Base-by-base conservation (phyloP, 2,888 invertebrate genomes). In the Pollenia angustigena region DNA sequence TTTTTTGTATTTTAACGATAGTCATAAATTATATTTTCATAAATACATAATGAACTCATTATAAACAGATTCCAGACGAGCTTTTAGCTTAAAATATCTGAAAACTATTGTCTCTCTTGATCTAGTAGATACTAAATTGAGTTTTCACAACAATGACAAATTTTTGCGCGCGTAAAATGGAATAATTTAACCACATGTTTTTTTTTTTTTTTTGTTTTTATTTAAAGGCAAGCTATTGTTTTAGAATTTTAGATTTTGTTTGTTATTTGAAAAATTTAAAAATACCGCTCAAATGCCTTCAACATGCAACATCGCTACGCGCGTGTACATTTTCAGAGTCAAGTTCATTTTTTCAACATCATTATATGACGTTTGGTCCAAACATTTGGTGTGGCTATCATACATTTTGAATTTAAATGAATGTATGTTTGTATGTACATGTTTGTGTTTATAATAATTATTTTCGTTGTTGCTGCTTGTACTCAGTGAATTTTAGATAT, bases 1-100 rank as follows among this genome's bases (percentile, higher is more conserved):
- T 23, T 32, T 18, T 16, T 40, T 52, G 14, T 52, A n/a, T 10
- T 62, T 2, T 62, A 62, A 42, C 23, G 32, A 71, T 74, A 75
- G 66, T 40, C 18, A 75, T 80, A 82, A 82, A 82, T 82, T 75
- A 80, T 69, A 76, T 64, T 80, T 86, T 76, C 82, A 82, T 71
- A 82, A 86, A 82, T 71, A 71, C 71, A 76, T 80, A 86, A 86
- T 76, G 82, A 80, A 80, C 80, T 80, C 86, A 83, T 86, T 86
- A 86, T 83, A 18, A 48, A 23, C 52, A 62, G 42, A 14, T 23
- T 23, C 44, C 71, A 83, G 69, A 64, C 69, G 56, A 64, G 18
- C 12, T 40, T 56, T 18, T 12, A 78, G 11, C 23, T 44, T 40
- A 81, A 72, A 50, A 14, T 16, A 68, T 69, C 42, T 18, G 42